These are phyloP conservation scores for Erebia palarica DNA, from an alignment of 2,888 invertebrate species.

Conservation along the genomic window DNA sequence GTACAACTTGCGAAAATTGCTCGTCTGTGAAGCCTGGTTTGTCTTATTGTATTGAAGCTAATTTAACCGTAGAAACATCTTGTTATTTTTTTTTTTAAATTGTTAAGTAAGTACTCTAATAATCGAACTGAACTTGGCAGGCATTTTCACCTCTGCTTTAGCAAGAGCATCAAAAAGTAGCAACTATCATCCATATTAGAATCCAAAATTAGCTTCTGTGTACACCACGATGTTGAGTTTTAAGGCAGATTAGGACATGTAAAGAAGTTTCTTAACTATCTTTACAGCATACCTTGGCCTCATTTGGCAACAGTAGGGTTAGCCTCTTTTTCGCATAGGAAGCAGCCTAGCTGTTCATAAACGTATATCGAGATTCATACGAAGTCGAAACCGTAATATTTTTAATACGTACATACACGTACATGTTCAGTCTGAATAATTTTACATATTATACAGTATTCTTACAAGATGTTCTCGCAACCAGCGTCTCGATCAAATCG, in stretches of 20 bases:
- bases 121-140: neutral
- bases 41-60: slow-evolving; percentile 42
- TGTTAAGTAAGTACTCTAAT: neutral
- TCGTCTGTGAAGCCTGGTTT: slow-evolving; percentile 60
- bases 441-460: slow-evolving; percentile 57
- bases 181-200: neutral
- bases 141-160: neutral
- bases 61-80: neutral
- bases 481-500: slow-evolving; percentile 71
- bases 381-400: neutral
- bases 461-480: slow-evolving; percentile 63
- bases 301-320: too few relatives aligned
- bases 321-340: too few relatives aligned
- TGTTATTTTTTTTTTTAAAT: neutral
- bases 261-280: too few relatives aligned
- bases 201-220: neutral
- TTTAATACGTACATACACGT: too few relatives aligned
- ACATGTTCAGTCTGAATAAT: slow-evolving; percentile 47
- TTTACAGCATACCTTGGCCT: too few relatives aligned
- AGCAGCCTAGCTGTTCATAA: neutral
- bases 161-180: neutral
- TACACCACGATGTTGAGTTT: too few relatives aligned
- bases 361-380: neutral
- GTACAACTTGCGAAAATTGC: slow-evolving; percentile 73
- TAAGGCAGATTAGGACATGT: too few relatives aligned